Percentiles rank a stretch among this genome's conserved stretches.
Conservation (phyloP, 2,113 vertebrate genomes). For the Carlito syrichta region DNA sequence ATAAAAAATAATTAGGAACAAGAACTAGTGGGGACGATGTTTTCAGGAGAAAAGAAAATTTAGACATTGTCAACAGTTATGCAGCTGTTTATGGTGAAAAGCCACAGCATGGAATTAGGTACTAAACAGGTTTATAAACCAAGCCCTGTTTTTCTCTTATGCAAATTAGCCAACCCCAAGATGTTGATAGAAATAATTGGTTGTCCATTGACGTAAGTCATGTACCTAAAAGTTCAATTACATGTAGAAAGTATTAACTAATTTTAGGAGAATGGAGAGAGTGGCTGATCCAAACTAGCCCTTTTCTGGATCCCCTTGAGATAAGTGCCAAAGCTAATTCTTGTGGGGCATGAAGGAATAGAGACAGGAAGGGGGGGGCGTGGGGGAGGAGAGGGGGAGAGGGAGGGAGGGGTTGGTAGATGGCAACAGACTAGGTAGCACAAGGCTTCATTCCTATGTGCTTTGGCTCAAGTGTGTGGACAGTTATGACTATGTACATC, state of each 20-base stretch:
- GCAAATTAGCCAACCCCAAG: neutral
- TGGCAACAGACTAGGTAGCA: neutral
- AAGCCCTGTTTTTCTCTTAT: neutral
- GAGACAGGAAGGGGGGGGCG: too few species aligned
- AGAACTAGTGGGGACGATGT: neutral
- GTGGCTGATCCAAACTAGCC: neutral
- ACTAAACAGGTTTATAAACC: slow-evolving; percentile 8
- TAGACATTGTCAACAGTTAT: neutral
- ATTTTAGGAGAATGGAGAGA: neutral
- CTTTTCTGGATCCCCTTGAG: neutral
- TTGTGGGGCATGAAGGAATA: neutral
- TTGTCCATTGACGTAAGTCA: neutral
- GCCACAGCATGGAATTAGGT: neutral
- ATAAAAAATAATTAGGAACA: slow-evolving; percentile 15
- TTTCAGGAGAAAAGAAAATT: slow-evolving; percentile 31
- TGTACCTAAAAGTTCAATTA: neutral
- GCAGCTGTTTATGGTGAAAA: neutral
- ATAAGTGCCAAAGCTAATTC: neutral
- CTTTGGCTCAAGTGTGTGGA: neutral
- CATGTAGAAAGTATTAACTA: neutral
- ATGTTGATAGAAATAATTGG: neutral
- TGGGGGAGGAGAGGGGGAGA: too few species aligned
- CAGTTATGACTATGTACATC: neutral
- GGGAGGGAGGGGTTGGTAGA: neutral
- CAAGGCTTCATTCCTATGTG: neutral